These are phyloP conservation scores for Hybognathus amarus DNA, from an alignment of 2,797 vertebrate genomes.

Conservation along the genomic window DNA sequence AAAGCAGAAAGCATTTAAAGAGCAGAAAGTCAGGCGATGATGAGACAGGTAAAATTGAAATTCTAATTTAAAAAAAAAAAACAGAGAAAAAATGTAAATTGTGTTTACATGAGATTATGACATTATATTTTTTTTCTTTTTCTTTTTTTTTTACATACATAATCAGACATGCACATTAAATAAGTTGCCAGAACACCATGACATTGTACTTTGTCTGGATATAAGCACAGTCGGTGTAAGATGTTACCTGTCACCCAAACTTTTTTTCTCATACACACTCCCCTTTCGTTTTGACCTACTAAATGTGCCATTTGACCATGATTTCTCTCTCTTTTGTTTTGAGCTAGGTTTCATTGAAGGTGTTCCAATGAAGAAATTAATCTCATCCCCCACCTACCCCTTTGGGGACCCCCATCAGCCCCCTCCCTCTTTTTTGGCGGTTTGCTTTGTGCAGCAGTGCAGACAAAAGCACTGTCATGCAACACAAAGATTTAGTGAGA, in stretches of 20 bases:
- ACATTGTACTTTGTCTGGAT: not conserved
- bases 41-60: not conserved
- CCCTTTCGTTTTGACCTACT: constrained; percentile 48
- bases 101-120: not conserved
- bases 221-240: not conserved
- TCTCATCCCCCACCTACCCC: constrained; percentile 28
- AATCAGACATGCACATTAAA: not conserved
- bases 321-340: constrained; percentile 47
- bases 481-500: constrained; percentile 33
- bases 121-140: not conserved
- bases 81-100: no score
- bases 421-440: not conserved
- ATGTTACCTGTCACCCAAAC: not conserved
- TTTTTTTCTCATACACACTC: not conserved
- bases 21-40: not conserved
- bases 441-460: constrained; percentile 32
- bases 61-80: not conserved
- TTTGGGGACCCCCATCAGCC: constrained; percentile 5
- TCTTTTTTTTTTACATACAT: not conserved
- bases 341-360: constrained; percentile 49
- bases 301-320: constrained; percentile 41
- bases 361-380: constrained; percentile 56
- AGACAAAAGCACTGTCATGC: constrained; percentile 59
- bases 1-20: not conserved
- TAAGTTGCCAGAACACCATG: not conserved